Evolutionary conservation across 2,797 vertebrate species (phyloP).

Genomic region (Anabas testudineus): DNA sequence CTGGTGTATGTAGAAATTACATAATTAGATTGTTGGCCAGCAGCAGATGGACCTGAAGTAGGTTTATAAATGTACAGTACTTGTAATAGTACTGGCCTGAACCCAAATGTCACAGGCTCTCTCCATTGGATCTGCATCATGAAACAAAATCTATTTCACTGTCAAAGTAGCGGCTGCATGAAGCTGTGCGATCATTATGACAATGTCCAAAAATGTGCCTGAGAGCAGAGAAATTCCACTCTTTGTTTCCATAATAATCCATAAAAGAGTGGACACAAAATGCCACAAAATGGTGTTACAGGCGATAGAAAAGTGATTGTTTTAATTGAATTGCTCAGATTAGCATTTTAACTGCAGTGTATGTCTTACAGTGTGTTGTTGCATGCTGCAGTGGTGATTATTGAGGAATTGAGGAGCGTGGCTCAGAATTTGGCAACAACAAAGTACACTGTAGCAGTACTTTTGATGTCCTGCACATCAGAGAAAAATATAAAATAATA

Average conservation of each 20-base stretch:
- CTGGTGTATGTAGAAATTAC: slow-evolving; percentile 21
- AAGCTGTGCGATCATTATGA: slow-evolving; percentile 66
- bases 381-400: slow-evolving; percentile 66
- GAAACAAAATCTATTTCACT: slow-evolving; percentile 63
- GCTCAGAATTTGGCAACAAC: slow-evolving; percentile 53
- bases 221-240: slow-evolving; percentile 51
- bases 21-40: slow-evolving; percentile 44
- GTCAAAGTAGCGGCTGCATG: slow-evolving; percentile 61
- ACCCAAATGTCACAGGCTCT: slow-evolving; percentile 57
- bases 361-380: slow-evolving; percentile 50
- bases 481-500: slow-evolving; percentile 69
- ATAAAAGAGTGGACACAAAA: slow-evolving; percentile 66
- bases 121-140: slow-evolving; percentile 61
- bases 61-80: slow-evolving; percentile 52
- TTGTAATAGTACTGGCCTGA: slow-evolving; percentile 37
- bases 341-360: slow-evolving; percentile 72
- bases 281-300: slow-evolving; percentile 60
- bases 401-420: slow-evolving; percentile 44
- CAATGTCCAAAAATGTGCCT: slow-evolving; percentile 64
- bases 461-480: slow-evolving; percentile 55
- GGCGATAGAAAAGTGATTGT: slow-evolving; percentile 60
- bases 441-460: slow-evolving; percentile 28
- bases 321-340: slow-evolving; percentile 77
- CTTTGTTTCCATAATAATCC: slow-evolving; percentile 69
- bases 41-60: slow-evolving; percentile 30